Percentiles rank a stretch among this genome's conserved stretches.
phyloP scores from a whole-genome alignment of 1,140 invertebrate species.

The Bombus superbus region DNA sequence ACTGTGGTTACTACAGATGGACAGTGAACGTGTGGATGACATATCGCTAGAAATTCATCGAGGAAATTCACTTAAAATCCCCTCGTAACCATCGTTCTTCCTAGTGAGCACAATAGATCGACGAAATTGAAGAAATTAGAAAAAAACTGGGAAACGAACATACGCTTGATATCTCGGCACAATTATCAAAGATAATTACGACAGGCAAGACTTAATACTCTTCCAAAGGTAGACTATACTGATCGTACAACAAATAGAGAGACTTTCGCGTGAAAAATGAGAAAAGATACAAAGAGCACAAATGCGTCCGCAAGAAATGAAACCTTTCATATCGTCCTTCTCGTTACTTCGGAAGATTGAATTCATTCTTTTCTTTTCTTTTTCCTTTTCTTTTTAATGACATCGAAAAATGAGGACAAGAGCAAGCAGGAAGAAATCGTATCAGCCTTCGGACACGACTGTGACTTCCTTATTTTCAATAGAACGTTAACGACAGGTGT shows the following conservation, averaged over 20 bases:
- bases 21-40: no score
- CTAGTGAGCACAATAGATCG: not conserved
- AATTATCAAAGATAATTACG: not conserved
- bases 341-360: not conserved
- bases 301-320: not conserved
- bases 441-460: not conserved
- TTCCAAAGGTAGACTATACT: not conserved
- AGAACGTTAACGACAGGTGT: constrained; percentile 19
- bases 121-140: not conserved
- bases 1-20: no score
- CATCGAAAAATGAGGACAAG: constrained; percentile 9
- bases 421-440: constrained; percentile 13
- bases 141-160: not conserved
- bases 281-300: constrained; percentile 3
- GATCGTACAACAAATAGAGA: not conserved
- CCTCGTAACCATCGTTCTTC: not conserved
- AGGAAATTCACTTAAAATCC: not conserved
- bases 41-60: not conserved
- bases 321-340: not conserved
- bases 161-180: not conserved
- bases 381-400: not conserved
- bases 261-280: not conserved
- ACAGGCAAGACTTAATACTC: not conserved
- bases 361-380: not conserved
- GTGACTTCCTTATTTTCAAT: constrained; percentile 20